These are phyloP conservation scores for Cyprinus carpio DNA, from an alignment of 2,113 vertebrate species.

Conservation along the genomic window DNA sequence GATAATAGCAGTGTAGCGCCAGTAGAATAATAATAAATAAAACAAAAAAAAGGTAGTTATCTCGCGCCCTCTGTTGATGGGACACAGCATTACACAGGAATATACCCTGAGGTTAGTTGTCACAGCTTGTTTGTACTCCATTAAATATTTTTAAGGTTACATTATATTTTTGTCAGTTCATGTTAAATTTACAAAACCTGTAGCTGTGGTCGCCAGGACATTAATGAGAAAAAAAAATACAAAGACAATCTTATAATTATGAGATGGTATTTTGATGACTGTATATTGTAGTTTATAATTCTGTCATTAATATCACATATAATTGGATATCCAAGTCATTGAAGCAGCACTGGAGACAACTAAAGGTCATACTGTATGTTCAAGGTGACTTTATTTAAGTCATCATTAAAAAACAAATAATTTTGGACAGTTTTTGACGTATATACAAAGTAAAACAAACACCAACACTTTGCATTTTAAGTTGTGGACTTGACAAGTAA, in stretches of 20 bases:
- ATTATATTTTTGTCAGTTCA: not conserved
- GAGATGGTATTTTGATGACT: no score
- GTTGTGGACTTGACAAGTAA: not conserved
- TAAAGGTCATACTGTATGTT: not conserved
- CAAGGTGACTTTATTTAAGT: not conserved
- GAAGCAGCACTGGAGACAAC: not conserved
- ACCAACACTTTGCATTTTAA: not conserved
- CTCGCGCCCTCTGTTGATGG: not conserved
- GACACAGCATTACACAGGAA: not conserved
- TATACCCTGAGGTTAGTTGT: not conserved
- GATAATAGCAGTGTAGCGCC: no score
- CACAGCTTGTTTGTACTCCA: not conserved
- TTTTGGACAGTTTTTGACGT: not conserved
- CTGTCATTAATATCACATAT: no score
- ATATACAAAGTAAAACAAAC: not conserved
- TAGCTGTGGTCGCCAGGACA: not conserved
- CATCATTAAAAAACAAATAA: not conserved
- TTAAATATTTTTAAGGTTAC: not conserved
- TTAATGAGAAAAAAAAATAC: no score
- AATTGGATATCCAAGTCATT: no score
- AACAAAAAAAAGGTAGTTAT: no score
- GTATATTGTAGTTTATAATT: no score
- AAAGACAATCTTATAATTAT: no score
- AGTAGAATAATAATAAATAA: no score
- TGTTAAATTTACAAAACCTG: not conserved